Evolutionary conservation across 2,797 vertebrate genomes (phyloP).

Genomic region (Rhyacichthys aspro): DNA sequence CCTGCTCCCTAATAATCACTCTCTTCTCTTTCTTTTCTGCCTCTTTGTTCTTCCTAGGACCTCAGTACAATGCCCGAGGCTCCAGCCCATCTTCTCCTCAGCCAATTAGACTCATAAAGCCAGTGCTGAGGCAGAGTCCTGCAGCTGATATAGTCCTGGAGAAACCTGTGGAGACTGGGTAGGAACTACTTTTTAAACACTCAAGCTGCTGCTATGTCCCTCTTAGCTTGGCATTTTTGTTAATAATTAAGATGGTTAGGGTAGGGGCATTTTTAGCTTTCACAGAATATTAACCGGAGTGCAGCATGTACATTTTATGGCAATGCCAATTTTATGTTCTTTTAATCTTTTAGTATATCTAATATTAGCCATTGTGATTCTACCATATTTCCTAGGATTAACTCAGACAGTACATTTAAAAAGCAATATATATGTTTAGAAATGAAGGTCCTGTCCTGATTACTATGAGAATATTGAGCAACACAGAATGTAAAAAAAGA

Average conservation of each 20-base stretch:
- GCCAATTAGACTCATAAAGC: conserved; percentile 85
- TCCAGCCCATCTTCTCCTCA: conserved; percentile 79
- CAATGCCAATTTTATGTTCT: no score
- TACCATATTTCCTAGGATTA: no score
- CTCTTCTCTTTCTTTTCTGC: conserved; percentile 1
- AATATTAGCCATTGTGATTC: no score
- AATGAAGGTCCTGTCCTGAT: not conserved
- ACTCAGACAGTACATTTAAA: no score
- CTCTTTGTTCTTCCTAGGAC: conserved; percentile 68
- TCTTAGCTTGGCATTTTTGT: conserved; percentile 15
- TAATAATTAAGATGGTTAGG: no score
- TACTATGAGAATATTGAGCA: not conserved
- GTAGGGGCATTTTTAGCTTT: no score
- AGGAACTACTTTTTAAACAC: conserved; percentile 52
- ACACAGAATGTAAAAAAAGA: conserved; percentile 2
- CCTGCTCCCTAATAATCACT: not conserved
- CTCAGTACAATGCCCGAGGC: conserved; percentile 30
- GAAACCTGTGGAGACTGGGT: conserved; percentile 83
- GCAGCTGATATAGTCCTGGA: conserved; percentile 79
- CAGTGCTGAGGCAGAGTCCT: conserved; percentile 47
- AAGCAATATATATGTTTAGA: conserved; percentile 1
- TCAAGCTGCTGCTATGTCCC: not conserved
- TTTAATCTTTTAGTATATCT: no score
- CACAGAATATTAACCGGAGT: no score
- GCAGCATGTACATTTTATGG: no score